Conservation (phyloP, 2,888 invertebrate species). For the Drosophila stalkeri region DNA sequence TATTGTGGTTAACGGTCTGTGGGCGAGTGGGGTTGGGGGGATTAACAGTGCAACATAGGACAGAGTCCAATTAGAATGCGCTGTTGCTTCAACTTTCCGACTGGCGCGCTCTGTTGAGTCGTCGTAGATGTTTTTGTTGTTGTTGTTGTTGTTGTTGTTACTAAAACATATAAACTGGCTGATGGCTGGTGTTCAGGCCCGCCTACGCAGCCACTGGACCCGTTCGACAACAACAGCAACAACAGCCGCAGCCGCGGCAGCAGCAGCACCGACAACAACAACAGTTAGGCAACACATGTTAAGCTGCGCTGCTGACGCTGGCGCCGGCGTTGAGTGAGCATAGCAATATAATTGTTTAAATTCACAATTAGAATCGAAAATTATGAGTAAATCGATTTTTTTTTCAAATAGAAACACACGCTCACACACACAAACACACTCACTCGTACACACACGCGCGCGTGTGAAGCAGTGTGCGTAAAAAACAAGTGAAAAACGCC, state of each 20-base stretch:
- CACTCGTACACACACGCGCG: constrained; percentile 1
- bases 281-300: constrained; percentile 49
- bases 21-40: not conserved
- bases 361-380: constrained; percentile 62
- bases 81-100: constrained; percentile 65
- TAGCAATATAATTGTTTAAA: constrained; percentile 51
- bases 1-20: constrained; percentile 20
- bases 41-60: constrained; percentile 12
- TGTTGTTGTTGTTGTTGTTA: constrained; percentile 37
- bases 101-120: constrained; percentile 43
- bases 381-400: constrained; percentile 72
- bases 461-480: constrained; percentile 53
- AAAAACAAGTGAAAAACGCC: constrained; percentile 74
- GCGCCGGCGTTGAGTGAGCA: constrained; percentile 10
- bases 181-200: constrained; percentile 63
- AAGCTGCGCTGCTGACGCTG: constrained; percentile 23
- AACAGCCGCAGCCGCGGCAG: constrained; percentile 22
- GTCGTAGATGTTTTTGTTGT: constrained; percentile 40
- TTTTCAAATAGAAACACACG: constrained; percentile 50
- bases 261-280: constrained; percentile 12
- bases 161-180: constrained; percentile 54
- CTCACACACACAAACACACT: constrained; percentile 29
- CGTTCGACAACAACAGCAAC: constrained; percentile 47
- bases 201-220: constrained; percentile 68
- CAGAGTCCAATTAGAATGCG: constrained; percentile 68